phyloP scores from a whole-genome alignment of 2,797 vertebrate species.

The Pogoniulus pusillus region DNA sequence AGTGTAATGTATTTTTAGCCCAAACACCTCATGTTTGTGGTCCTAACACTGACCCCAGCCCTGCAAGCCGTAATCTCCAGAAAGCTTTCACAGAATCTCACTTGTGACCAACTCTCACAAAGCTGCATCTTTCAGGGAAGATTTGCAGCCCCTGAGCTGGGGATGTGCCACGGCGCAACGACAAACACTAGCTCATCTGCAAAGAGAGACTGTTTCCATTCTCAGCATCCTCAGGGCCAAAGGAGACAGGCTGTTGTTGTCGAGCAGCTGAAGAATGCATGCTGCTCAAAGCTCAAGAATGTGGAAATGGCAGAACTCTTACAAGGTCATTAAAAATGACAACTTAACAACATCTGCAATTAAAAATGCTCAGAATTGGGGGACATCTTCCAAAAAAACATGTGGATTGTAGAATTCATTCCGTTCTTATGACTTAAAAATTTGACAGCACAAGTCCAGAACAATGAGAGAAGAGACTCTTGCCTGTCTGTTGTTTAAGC shows the following conservation, averaged over 20 bases:
- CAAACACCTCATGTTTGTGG: slow-evolving; percentile 24
- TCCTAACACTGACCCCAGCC: slow-evolving; percentile 11
- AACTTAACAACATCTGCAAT: slow-evolving; percentile 66
- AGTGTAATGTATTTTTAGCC: neutral
- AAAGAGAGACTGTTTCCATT: slow-evolving; percentile 17
- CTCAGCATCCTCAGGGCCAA: neutral
- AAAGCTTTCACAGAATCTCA: slow-evolving; percentile 6
- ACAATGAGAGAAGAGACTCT: slow-evolving; percentile 19
- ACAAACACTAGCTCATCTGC: slow-evolving; percentile 4
- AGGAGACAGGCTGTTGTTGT: slow-evolving; percentile 13
- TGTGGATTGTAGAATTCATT: slow-evolving; percentile 41
- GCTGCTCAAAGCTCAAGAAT: slow-evolving; percentile 52
- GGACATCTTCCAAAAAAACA: slow-evolving; percentile 12
- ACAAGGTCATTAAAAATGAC: slow-evolving; percentile 39
- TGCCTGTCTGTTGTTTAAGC: neutral
- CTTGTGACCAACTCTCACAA: neutral
- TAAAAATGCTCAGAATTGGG: slow-evolving; percentile 49
- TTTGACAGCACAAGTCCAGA: slow-evolving; percentile 16
- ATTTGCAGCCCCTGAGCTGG: neutral
- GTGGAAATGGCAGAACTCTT: slow-evolving; percentile 32
- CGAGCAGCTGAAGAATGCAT: slow-evolving; percentile 31
- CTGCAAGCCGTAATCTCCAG: neutral
- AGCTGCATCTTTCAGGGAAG: neutral
- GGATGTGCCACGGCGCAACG: neutral
- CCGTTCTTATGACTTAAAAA: slow-evolving; percentile 45